phyloP scores from a whole-genome alignment of 2,797 vertebrate genomes.

The Sphenopsis melanotis region DNA sequence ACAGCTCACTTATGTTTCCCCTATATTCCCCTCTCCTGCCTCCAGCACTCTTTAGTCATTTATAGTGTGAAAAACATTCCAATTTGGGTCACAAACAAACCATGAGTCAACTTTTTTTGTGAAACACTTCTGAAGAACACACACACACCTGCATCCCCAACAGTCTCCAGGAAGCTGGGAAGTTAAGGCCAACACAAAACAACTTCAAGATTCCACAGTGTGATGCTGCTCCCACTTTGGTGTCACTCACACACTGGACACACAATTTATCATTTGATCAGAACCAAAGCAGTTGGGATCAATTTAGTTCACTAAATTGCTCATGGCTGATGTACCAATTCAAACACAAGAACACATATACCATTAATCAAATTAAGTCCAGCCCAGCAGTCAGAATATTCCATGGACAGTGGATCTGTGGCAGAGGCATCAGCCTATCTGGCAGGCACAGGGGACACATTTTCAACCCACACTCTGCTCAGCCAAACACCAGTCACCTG shows the following conservation, averaged over 20 bases:
- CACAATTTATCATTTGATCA: background rate
- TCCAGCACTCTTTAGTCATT: background rate
- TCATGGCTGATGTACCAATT: background rate
- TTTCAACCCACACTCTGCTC: background rate
- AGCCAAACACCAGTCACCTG: background rate
- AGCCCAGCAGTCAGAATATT: background rate
- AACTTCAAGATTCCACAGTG: background rate
- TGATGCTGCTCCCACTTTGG: fast-evolving
- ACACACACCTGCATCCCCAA: background rate
- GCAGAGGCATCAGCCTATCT: background rate
- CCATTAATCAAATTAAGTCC: background rate
- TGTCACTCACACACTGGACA: fast-evolving
- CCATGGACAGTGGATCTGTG: too few species aligned
- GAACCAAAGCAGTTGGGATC: background rate
- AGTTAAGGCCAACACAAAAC: background rate
- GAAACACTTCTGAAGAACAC: background rate
- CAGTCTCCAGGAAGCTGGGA: background rate
- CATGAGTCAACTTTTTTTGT: background rate
- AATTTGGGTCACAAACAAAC: background rate
- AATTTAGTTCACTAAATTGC: background rate
- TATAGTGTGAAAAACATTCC: background rate
- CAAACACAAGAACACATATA: background rate
- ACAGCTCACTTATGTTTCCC: background rate
- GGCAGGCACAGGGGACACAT: background rate
- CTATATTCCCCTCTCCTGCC: background rate